phyloP scores from a whole-genome alignment of 2,113 vertebrate species.

The Hoplias malabaricus region DNA sequence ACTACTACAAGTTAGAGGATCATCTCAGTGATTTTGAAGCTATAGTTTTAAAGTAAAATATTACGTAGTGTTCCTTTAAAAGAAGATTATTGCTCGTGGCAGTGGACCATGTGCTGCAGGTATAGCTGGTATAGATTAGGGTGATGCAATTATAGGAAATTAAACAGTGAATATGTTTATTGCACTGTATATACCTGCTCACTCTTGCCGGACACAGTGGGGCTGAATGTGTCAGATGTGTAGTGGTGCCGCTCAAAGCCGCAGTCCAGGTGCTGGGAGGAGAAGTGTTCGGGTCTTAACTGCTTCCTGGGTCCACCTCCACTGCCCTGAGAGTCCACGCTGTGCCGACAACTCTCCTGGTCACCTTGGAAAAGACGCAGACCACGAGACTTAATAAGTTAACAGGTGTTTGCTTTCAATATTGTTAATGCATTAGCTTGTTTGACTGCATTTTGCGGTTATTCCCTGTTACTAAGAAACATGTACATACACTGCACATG shows the following conservation, averaged over 20 bases:
- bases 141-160: too few relatives aligned
- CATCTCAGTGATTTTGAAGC: too few relatives aligned
- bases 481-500: neutral
- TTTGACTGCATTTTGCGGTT: neutral
- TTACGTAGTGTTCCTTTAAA: too few relatives aligned
- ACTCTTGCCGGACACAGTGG: slow-evolving; percentile 76
- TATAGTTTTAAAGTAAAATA: too few relatives aligned
- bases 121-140: neutral
- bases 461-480: neutral
- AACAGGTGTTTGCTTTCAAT: neutral
- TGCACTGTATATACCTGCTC: slow-evolving; percentile 76
- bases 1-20: too few relatives aligned
- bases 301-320: slow-evolving; percentile 78
- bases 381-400: neutral
- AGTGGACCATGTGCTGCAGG: neutral
- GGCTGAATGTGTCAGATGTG: slow-evolving; percentile 75
- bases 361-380: slow-evolving; percentile 72
- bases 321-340: slow-evolving; percentile 86
- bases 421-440: neutral
- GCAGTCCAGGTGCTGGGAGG: slow-evolving; percentile 81
- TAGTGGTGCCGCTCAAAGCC: slow-evolving; percentile 86
- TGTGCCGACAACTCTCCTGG: slow-evolving; percentile 86
- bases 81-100: neutral
- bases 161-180: too few relatives aligned
- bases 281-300: slow-evolving; percentile 80